phyloP scores from a whole-genome alignment of 2,113 vertebrate genomes.

The Podarcis muralis region DNA sequence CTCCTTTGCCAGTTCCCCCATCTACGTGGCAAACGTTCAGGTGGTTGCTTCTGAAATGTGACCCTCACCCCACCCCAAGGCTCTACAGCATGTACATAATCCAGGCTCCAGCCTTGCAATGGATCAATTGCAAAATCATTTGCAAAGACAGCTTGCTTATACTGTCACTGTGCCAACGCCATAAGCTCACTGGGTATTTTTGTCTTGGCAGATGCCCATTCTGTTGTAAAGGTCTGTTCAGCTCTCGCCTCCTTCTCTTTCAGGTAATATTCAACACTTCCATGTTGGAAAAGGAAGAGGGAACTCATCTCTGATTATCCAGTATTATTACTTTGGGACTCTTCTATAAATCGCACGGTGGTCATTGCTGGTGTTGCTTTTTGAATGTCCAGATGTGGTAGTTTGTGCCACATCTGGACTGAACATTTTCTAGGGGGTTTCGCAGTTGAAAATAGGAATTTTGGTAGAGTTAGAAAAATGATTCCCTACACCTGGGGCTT shows the following conservation, averaged over 20 bases:
- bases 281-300: background rate
- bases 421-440: background rate
- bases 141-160: slow-evolving; percentile 78
- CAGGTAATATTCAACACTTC: slow-evolving; percentile 72
- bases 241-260: slow-evolving; percentile 73
- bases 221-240: slow-evolving; percentile 84
- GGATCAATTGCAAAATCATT: slow-evolving; percentile 73
- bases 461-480: background rate
- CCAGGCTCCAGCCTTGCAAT: slow-evolving; percentile 51
- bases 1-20: slow-evolving; percentile 49
- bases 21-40: slow-evolving; percentile 52
- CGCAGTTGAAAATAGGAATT: background rate
- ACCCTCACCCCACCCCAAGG: slow-evolving; percentile 52
- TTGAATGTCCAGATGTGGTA: slow-evolving; percentile 29
- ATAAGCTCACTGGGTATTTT: slow-evolving; percentile 82
- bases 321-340: accelerated
- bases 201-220: slow-evolving; percentile 84
- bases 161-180: slow-evolving; percentile 78
- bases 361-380: accelerated
- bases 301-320: background rate
- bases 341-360: background rate
- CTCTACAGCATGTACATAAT: slow-evolving; percentile 59
- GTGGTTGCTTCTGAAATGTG: slow-evolving; percentile 52
- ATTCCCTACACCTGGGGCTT: background rate
- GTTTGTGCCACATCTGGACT: background rate